A percentile compares a stretch with the other conserved stretches of the same genome.
These are phyloP conservation scores for Tyrannus savana DNA, from an alignment of 2,113 vertebrate species.

Conservation along the genomic window DNA sequence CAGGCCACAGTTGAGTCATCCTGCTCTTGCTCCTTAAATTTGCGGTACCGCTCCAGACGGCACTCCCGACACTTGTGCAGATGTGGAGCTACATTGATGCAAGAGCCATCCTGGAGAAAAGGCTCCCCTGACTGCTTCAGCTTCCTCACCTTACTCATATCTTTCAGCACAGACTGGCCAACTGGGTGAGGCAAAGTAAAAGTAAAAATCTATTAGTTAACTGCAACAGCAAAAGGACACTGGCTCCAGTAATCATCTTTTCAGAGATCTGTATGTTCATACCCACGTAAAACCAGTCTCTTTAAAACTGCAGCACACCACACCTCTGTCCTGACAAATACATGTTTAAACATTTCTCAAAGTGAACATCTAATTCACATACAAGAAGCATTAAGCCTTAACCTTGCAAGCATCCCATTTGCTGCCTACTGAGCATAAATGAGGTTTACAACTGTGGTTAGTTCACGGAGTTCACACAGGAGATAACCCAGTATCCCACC, in stretches of 20 bases:
- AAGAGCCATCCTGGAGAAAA: slow-evolving; percentile 97
- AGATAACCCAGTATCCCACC: slow-evolving; percentile 10
- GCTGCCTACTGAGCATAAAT: neutral
- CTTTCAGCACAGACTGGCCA: slow-evolving; percentile 95
- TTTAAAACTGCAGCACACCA: neutral
- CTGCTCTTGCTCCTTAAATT: slow-evolving; percentile 92
- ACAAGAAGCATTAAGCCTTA: neutral
- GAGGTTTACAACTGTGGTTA: neutral
- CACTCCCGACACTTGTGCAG: slow-evolving; percentile 98
- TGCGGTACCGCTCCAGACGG: slow-evolving; percentile 94
- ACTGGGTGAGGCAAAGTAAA: slow-evolving; percentile 73
- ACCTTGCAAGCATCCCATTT: neutral
- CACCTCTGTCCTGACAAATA: neutral
- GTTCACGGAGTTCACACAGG: neutral
- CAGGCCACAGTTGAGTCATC: slow-evolving; percentile 97
- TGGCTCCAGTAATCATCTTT: neutral
- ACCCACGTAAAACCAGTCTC: neutral
- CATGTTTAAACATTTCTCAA: neutral
- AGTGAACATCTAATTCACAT: neutral
- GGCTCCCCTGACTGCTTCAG: slow-evolving; percentile 97
- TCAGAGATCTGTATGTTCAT: neutral
- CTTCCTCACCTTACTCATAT: slow-evolving; percentile 94
- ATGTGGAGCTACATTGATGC: slow-evolving; percentile 97
- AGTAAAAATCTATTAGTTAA: slow-evolving; percentile 19
- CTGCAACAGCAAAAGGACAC: neutral